Base-by-base conservation (phyloP, 2,113 vertebrate species). In the Syngnathoides biaculeatus region DNA sequence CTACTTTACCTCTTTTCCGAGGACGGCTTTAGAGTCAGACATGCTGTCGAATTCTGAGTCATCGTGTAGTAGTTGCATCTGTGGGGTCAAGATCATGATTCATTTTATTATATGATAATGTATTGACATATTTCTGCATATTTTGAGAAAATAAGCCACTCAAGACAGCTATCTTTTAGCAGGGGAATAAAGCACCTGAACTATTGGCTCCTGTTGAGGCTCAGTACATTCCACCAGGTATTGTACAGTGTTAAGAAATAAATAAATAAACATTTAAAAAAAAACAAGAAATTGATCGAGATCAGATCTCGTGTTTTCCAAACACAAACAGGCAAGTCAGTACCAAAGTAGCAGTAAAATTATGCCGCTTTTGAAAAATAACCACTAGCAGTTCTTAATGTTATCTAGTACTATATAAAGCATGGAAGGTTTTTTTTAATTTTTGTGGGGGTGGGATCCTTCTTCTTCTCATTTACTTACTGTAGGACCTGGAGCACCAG, bases 51-150 rank as follows among this genome's bases (percentile, higher is more conserved):
- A 90, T 85, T 92, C 91, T 77, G 92, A 91, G 86, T 91, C 92
- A 69, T 94, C 90, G 75, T 93, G 90, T 77, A 95, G 74, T 76
- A 95, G 74, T 72, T 86, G 90, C 84, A 90, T 97, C 95, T 99
- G 89, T 71, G 78, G 82, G 81, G 60, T 74, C n/a, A 78, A 72
- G 63, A 74, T 62, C 62, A 82, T 20, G 67, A 78, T 65, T 47
- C 2, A 72, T 50, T 61, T 74, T 39, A 27, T 71, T 57, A 47
- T 67, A 65, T 30, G 11, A 35, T 22, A 65, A 50, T 50, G 26
- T 30, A 6, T 57, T 15, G 6, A 57, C 14, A 19, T 17, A 57
- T 30, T 9, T 35, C 0, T 26, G 13, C 52, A 26, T 7, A 55
- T 20, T n/a, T 22, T 22, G 20, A 9, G 17, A 47, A 47, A 19